Base-by-base conservation (phyloP, 2,888 invertebrate species). In the Leptopterna dolabrata region DNA sequence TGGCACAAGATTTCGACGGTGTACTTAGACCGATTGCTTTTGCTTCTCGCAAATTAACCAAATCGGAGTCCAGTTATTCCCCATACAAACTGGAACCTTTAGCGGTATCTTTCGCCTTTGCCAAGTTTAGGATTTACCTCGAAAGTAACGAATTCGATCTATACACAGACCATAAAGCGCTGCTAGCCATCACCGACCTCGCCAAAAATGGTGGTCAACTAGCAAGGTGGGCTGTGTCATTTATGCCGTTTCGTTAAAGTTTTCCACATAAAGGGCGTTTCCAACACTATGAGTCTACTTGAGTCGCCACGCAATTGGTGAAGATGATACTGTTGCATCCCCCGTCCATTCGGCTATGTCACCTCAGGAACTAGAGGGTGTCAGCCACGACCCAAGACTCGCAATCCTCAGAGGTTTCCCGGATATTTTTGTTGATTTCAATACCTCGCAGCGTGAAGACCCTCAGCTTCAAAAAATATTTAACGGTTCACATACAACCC, bases 191-290 rank as follows among this genome's bases (percentile, higher is more conserved):
- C 51, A 14, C 14, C 16, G 16, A 16, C 16, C 16, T 16, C 9
- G 51, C 51, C 3, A 51, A 51, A 51, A 51, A 51, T 16, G 51
- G 51, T 13, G 51, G 51, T 9, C 51, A 16, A 14, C 13, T 80
- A n/a, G 80, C 80, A 14, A 45, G 47, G 7, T 82, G 63, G 55
- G 63, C 30, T 6, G 11, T 24, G 1, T 11, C 3, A 30, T 55
- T 82, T 63, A 82, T 82, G 82, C 55, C 30, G 7, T 63, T 70
- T 63, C 29, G 83, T 1, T 83, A 83, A 63, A 19, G 70, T 63
- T 4, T 14, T 29, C 41, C 83, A 83, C 41, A 55, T 83, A n/a
- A 83, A 83, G 24, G 83, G 83, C 9, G 24, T 14, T 9, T 3
- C 3, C 24, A 83, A 83, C 24, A 63, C n/a, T n/a, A n/a, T n/a